phyloP scores from a whole-genome alignment of 2,888 invertebrate genomes.

The Drepanosiphum platanoidis region DNA sequence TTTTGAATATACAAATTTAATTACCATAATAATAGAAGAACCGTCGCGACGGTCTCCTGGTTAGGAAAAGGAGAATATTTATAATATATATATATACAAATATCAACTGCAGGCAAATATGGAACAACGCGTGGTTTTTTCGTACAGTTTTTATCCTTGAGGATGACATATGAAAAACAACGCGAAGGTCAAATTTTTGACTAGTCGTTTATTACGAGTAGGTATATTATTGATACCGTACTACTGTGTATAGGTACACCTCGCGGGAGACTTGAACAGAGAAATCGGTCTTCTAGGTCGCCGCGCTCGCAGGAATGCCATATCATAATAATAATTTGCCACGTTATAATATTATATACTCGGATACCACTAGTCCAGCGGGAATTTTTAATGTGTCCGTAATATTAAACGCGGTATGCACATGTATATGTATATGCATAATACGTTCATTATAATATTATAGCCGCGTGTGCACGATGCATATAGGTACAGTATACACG shows the following conservation, averaged over 20 bases:
- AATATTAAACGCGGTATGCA: background rate
- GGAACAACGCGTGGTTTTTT: background rate
- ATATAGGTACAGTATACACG: background rate
- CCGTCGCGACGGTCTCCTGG: background rate
- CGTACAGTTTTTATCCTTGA: constrained; percentile 31
- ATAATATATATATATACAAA: no score
- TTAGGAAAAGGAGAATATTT: background rate
- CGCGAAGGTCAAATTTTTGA: constrained; percentile 34
- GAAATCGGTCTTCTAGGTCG: constrained; percentile 56
- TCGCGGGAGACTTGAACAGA: constrained; percentile 32
- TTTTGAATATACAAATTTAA: background rate
- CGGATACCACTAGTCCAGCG: background rate
- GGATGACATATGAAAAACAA: constrained; percentile 52
- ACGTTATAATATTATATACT: no score
- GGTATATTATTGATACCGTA: no score
- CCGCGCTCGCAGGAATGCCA: constrained; percentile 23
- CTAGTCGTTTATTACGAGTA: no score
- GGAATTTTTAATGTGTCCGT: background rate
- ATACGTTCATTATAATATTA: background rate
- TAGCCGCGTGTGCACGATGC: background rate
- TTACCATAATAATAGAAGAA: constrained; percentile 43
- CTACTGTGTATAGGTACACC: background rate
- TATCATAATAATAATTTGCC: constrained; percentile 25
- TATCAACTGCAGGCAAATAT: background rate
- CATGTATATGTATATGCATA: no score